Evolutionary conservation across 2,888 invertebrate species (phyloP).

Genomic region (Macrostomum cliftonense): DNA sequence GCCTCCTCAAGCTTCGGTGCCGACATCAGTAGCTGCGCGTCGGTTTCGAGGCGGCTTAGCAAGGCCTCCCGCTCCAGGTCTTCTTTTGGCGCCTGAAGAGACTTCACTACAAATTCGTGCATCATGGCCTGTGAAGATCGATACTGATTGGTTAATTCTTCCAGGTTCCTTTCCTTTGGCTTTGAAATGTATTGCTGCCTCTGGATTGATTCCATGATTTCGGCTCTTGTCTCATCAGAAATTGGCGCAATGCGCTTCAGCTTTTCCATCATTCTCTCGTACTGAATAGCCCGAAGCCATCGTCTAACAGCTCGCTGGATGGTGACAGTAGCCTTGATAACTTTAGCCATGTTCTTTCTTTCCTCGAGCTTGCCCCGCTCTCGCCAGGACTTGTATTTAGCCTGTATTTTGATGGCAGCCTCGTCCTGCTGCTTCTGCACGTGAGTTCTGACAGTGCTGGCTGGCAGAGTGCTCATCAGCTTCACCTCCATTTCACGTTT

Average conservation of each 20-base stretch:
- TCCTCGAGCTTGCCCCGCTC: conserved; percentile 16
- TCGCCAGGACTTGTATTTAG: conserved; percentile 24
- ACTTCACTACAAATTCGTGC: conserved; percentile 18
- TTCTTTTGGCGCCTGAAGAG: conserved; percentile 18
- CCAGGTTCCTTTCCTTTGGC: too few species aligned
- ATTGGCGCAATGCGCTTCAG: too few species aligned
- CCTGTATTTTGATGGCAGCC: conserved; percentile 30
- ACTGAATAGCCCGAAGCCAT: too few species aligned
- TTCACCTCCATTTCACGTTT: conserved; percentile 27
- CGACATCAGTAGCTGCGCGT: conserved; percentile 22
- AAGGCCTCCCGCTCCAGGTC: conserved; percentile 27
- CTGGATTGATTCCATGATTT: too few species aligned
- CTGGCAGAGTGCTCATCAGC: conserved; percentile 29
- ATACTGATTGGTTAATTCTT: too few species aligned
- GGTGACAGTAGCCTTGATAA: too few species aligned
- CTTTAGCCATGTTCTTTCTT: too few species aligned
- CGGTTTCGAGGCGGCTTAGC: conserved; percentile 27
- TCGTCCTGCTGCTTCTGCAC: conserved; percentile 22
- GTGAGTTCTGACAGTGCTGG: conserved; percentile 22
- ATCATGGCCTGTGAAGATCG: conserved; percentile 17
- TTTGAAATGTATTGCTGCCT: too few species aligned
- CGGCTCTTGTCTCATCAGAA: too few species aligned
- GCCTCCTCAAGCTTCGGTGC: conserved; percentile 23
- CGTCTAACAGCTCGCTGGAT: too few species aligned
- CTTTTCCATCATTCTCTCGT: too few species aligned